Base-by-base conservation (phyloP, 2,888 invertebrate genomes). In the Eristalis tenax region DNA sequence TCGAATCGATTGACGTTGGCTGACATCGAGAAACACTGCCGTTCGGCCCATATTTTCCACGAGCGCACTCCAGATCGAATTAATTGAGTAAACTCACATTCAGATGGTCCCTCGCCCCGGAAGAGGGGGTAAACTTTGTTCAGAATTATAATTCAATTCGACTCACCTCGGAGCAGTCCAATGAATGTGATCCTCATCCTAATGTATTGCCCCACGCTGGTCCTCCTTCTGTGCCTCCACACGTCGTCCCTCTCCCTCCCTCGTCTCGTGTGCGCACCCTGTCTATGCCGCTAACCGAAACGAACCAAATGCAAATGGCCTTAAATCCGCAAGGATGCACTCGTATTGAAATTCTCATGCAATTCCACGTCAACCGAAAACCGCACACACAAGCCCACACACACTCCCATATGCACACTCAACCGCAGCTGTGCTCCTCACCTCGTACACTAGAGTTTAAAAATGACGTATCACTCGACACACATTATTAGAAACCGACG, bases 381-480 rank as follows among this genome's bases (percentile, higher is more conserved):
- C 43, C 71, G 59, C 68, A 32, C 38, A 35, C 56, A 64, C 40
- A 40, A 0, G 50, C 26, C n/a, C 32, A 8, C 32, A 32, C 8
- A 6, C 32, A 10, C 32, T 5, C 32, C 4, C 8, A 10, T 32
- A 32, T 32, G 32, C 32, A 32, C 32, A 32, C 32, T 32, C 32
- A 32, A 32, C 32, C 38, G 64, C 56, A 56, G 35, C 50, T 50
- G 43, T 43, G 43, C 43, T 6, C 43, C 43, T n/a, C 43, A 15
- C 4, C 43, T 5, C 43, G 43, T 43, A 18, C 50, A 50, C 18
- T 18, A 50, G 50, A 18, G 50, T 50, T 78, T 64, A 50, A 40
- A 82, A 82, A 78, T 86, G 77, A 82, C 82, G 82, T 82, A 82
- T 86, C 85, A 86, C 85, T 86, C 85, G 85, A 86, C 82, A 86